These are phyloP conservation scores for Bemisia tabaci DNA, from an alignment of 1,140 invertebrate species.

Conservation along the genomic window DNA sequence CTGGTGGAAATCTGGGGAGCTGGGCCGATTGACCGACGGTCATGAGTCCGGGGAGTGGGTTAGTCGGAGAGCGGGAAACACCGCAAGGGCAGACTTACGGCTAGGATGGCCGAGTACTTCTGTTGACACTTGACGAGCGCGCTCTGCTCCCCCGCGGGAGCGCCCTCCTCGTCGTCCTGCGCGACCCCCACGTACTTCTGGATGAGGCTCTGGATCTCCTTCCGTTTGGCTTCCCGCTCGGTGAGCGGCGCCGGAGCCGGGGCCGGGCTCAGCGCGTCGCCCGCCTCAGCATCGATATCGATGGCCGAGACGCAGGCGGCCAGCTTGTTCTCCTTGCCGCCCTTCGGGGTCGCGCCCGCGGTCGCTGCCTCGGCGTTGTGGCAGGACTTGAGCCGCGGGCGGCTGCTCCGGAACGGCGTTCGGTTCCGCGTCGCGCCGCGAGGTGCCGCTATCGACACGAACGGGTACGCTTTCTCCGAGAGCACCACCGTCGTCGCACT, in stretches of 20 bases:
- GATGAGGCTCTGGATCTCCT: constrained; percentile 65
- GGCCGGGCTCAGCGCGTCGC: background rate
- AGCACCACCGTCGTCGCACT: constrained; percentile 47
- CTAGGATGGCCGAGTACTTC: constrained; percentile 23
- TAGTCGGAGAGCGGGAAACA: too few species aligned
- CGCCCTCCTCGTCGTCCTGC: constrained; percentile 28
- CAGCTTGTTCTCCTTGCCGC: constrained; percentile 7
- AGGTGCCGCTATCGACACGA: constrained; percentile 27
- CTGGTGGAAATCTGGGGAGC: too few species aligned
- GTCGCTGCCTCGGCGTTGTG: constrained; percentile 16
- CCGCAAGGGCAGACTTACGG: background rate
- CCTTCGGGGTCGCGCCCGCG: constrained; percentile 11
- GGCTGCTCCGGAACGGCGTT: constrained; percentile 35
- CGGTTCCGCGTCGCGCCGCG: constrained; percentile 36
- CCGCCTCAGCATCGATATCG: constrained; percentile 5
- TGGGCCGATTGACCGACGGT: too few species aligned
- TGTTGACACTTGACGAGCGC: constrained; percentile 24
- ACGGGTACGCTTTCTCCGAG: constrained; percentile 51
- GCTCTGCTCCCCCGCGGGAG: constrained; percentile 10
- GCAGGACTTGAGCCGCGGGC: constrained; percentile 20
- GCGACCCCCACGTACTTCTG: constrained; percentile 59
- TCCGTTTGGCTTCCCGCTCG: constrained; percentile 57
- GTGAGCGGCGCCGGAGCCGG: constrained; percentile 23
- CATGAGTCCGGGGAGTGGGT: too few species aligned
- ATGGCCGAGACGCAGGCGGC: background rate